These are phyloP conservation scores for Nerophis ophidion DNA, from an alignment of 2,113 vertebrate species.

Conservation along the genomic window DNA sequence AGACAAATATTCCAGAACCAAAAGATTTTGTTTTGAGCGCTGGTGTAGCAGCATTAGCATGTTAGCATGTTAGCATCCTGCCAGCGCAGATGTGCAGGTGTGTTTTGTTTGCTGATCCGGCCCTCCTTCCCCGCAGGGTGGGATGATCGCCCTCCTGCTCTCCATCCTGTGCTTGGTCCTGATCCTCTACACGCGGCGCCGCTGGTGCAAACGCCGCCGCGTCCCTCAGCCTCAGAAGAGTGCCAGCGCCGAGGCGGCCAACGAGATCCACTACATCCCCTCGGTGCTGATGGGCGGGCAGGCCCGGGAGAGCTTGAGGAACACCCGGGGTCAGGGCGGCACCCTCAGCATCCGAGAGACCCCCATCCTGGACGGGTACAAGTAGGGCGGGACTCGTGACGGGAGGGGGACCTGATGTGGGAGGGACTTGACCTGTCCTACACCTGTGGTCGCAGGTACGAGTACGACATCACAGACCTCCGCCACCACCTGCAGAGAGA, in stretches of 20 bases:
- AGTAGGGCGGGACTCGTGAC: conserved; percentile 5
- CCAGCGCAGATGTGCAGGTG: too few relatives aligned
- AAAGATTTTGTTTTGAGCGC: too few relatives aligned
- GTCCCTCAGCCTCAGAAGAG: conserved; percentile 98
- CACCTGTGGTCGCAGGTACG: conserved; percentile 60
- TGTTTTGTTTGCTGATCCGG: conserved; percentile 4
- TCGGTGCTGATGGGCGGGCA: conserved; percentile 95
- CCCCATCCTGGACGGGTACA: conserved; percentile 90
- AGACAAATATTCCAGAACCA: too few relatives aligned
- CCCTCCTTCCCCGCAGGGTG: conserved; percentile 73
- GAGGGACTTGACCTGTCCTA: not conserved
- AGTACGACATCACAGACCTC: conserved; percentile 95
- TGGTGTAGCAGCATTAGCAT: too few relatives aligned
- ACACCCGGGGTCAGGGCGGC: conserved; percentile 88
- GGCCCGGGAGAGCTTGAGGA: conserved; percentile 91
- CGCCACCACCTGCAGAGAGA: conserved; percentile 94
- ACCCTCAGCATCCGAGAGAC: conserved; percentile 97
- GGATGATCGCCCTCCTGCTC: conserved; percentile 95
- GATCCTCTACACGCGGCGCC: conserved; percentile 93
- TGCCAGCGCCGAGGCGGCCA: conserved; percentile 92
- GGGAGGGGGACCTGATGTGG: too few relatives aligned
- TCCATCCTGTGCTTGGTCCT: conserved; percentile 95
- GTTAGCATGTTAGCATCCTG: too few relatives aligned
- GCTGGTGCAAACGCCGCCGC: conserved; percentile 95
- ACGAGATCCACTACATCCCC: conserved; percentile 98